These are phyloP conservation scores for Lepilemur ruficaudatus DNA, from an alignment of 2,797 vertebrate genomes.

Conservation along the genomic window DNA sequence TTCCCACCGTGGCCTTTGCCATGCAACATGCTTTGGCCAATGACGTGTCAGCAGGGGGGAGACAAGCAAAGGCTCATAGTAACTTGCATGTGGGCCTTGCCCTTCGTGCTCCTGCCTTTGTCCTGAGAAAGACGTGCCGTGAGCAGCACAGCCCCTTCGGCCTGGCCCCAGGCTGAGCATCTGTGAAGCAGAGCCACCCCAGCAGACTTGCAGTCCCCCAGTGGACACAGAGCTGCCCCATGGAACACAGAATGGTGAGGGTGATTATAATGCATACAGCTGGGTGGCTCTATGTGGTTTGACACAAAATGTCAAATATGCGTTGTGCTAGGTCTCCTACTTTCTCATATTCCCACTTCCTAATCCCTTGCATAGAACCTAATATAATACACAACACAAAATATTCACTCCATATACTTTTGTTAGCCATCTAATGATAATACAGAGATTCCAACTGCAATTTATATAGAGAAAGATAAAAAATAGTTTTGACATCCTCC, in stretches of 20 bases:
- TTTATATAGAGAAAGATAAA: neutral
- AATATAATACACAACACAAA: neutral
- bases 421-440: neutral
- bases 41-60: neutral
- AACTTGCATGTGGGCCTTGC: neutral
- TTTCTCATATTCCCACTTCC: neutral
- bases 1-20: neutral
- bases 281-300: neutral
- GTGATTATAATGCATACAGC: neutral
- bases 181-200: neutral
- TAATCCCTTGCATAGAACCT: neutral
- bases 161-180: neutral
- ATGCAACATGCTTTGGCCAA: neutral
- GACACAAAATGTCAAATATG: neutral
- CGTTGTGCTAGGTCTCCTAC: neutral
- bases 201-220: neutral
- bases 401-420: neutral
- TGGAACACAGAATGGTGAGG: neutral
- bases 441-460: neutral
- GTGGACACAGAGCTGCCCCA: neutral
- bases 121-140: neutral
- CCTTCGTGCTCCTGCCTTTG: neutral
- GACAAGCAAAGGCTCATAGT: neutral
- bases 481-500: conserved; percentile 11
- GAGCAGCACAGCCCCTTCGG: neutral